These are phyloP conservation scores for Perodicticus potto DNA, from an alignment of 2,797 vertebrate genomes.

Conservation along the genomic window DNA sequence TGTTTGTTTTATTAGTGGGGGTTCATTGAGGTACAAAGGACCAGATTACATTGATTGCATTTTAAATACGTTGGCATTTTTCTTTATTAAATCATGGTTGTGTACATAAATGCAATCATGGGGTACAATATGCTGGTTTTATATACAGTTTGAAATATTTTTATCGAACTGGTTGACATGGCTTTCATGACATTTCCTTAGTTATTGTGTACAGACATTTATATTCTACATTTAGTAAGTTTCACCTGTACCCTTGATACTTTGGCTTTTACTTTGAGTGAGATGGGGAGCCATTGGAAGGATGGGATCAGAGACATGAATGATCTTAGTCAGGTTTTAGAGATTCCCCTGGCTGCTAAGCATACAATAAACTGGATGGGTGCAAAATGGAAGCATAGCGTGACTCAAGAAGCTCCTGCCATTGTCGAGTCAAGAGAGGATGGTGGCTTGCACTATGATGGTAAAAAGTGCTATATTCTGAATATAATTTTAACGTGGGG, in stretches of 20 bases:
- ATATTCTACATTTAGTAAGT: too few species aligned
- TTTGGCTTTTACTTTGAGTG: not conserved
- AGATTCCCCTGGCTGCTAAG: not conserved
- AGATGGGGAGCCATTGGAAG: not conserved
- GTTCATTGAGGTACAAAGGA: too few species aligned
- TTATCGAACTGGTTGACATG: too few species aligned
- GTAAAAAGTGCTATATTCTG: not conserved
- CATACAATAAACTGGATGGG: not conserved
- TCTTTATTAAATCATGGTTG: too few species aligned
- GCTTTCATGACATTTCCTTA: too few species aligned
- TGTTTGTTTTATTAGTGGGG: not conserved
- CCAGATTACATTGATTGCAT: too few species aligned
- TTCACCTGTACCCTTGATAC: not conserved
- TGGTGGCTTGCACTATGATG: not conserved
- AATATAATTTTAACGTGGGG: not conserved
- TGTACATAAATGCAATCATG: too few species aligned
- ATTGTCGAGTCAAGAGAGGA: not conserved
- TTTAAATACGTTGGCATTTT: not conserved
- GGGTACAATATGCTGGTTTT: too few species aligned
- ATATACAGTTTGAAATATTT: too few species aligned
- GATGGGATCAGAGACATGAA: not conserved
- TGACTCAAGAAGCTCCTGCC: not conserved
- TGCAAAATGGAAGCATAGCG: not conserved
- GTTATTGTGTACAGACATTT: too few species aligned
- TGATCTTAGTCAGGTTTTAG: not conserved